Evolutionary conservation across 2,888 invertebrate species (phyloP).

Genomic region (Acrobasis consociella): DNA sequence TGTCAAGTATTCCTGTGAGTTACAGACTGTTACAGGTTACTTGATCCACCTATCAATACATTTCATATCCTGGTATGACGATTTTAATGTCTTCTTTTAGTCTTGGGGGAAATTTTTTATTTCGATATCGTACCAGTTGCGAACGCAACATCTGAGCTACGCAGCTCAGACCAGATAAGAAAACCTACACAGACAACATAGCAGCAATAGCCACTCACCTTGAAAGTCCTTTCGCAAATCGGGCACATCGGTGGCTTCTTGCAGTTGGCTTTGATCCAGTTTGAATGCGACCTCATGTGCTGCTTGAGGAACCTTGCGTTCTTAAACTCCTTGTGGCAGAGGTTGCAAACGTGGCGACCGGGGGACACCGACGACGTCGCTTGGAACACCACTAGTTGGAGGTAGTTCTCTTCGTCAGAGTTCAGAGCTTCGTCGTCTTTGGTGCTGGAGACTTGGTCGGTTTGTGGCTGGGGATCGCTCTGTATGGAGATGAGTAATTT

Average conservation of each 20-base stretch:
- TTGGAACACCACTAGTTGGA: constrained; percentile 73
- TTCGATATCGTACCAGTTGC: too few relatives aligned
- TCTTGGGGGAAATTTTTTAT: too few relatives aligned
- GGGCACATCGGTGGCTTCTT: constrained; percentile 85
- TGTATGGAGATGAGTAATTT: background rate
- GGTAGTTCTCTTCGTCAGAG: constrained; percentile 73
- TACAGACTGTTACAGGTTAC: too few relatives aligned
- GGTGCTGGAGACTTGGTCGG: constrained; percentile 25
- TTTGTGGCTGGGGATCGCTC: constrained; percentile 23
- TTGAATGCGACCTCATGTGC: constrained; percentile 84
- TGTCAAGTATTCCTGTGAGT: too few relatives aligned
- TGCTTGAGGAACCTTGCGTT: constrained; percentile 84
- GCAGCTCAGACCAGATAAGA: too few relatives aligned
- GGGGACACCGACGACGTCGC: constrained; percentile 81
- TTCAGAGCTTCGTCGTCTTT: constrained; percentile 62
- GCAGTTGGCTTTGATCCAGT: constrained; percentile 86
- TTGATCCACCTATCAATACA: too few relatives aligned
- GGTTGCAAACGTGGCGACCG: constrained; percentile 83
- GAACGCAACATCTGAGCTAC: too few relatives aligned
- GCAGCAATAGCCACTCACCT: constrained; percentile 49
- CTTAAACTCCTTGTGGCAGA: constrained; percentile 85
- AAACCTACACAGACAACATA: too few relatives aligned
- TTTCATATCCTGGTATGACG: too few relatives aligned
- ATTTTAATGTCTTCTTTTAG: too few relatives aligned
- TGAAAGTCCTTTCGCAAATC: constrained; percentile 84